These are phyloP conservation scores for Hyphantria cunea DNA, from an alignment of 1,140 invertebrate genomes.

Conservation along the genomic window DNA sequence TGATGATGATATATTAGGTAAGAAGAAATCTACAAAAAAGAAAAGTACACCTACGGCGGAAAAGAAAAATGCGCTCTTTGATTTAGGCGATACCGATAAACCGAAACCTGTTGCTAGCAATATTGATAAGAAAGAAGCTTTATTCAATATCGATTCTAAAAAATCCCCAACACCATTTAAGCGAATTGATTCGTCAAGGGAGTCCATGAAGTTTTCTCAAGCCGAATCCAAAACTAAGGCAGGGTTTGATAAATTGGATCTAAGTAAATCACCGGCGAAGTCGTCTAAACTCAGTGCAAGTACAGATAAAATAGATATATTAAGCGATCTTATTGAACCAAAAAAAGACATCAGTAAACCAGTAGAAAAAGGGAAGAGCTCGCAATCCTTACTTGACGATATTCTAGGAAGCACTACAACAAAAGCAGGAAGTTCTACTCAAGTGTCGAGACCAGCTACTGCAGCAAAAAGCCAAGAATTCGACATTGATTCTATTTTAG, in stretches of 20 bases:
- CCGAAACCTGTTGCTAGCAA: slow-evolving; percentile 25
- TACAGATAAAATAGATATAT: slow-evolving; percentile 53
- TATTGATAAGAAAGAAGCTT: slow-evolving; percentile 34
- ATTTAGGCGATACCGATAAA: slow-evolving; percentile 51
- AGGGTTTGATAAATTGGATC: slow-evolving; percentile 37
- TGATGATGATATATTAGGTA: slow-evolving; percentile 76
- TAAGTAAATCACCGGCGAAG: slow-evolving; percentile 56
- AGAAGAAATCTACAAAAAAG: slow-evolving; percentile 62
- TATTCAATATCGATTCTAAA: slow-evolving; percentile 28
- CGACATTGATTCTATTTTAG: slow-evolving; percentile 64
- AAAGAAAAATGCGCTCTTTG: slow-evolving; percentile 71
- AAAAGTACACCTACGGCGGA: slow-evolving; percentile 43
- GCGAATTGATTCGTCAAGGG: slow-evolving; percentile 46
- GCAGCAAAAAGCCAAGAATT: slow-evolving; percentile 58
- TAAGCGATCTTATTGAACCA: slow-evolving; percentile 46
- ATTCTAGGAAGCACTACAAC: slow-evolving; percentile 57
- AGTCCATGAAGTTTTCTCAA: slow-evolving; percentile 43
- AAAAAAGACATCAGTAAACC: slow-evolving; percentile 56
- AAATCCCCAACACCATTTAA: slow-evolving; percentile 45
- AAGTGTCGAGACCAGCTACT: slow-evolving; percentile 38
- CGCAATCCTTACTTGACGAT: slow-evolving; percentile 69
- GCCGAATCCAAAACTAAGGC: slow-evolving; percentile 35
- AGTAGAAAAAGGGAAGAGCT: slow-evolving; percentile 64
- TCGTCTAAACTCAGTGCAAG: slow-evolving; percentile 46
- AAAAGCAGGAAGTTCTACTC: slow-evolving; percentile 39